These are phyloP conservation scores for Microcebus lehilahytsara DNA, from an alignment of 2,113 vertebrate genomes.

Conservation along the genomic window DNA sequence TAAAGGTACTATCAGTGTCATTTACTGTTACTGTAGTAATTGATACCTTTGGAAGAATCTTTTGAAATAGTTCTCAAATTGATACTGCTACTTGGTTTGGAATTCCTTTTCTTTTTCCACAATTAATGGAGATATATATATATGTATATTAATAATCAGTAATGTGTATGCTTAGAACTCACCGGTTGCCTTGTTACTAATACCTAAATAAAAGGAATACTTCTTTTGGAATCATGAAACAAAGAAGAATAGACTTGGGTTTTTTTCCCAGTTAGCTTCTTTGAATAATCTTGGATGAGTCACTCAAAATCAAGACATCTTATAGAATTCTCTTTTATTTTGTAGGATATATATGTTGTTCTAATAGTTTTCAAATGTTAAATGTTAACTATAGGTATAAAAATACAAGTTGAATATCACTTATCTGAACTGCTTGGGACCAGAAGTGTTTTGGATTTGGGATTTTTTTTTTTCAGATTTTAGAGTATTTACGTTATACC, in stretches of 20 bases:
- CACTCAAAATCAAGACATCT: not conserved
- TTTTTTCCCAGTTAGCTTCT: not conserved
- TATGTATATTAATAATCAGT: not conserved
- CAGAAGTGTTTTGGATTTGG: not conserved
- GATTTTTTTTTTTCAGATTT: not conserved
- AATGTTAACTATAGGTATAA: not conserved
- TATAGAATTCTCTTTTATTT: not conserved
- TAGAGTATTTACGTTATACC: not conserved
- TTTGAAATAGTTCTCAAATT: constrained; percentile 5
- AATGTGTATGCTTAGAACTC: not conserved
- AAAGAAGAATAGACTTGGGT: not conserved
- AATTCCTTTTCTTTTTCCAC: not conserved
- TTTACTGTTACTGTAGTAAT: not conserved
- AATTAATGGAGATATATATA: not conserved
- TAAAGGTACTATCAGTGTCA: not conserved
- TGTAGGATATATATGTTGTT: not conserved
- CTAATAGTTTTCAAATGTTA: constrained; percentile 13
- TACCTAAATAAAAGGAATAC: constrained; percentile 18
- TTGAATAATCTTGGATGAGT: not conserved
- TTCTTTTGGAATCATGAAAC: constrained; percentile 43
- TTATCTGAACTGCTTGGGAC: not conserved
- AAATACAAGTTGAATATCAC: not conserved
- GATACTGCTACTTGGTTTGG: not conserved
- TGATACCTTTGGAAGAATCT: constrained; percentile 14
- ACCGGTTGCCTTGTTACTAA: not conserved